Base-by-base conservation (phyloP, 1,140 invertebrate genomes). In the Brachionus sp. region DNA sequence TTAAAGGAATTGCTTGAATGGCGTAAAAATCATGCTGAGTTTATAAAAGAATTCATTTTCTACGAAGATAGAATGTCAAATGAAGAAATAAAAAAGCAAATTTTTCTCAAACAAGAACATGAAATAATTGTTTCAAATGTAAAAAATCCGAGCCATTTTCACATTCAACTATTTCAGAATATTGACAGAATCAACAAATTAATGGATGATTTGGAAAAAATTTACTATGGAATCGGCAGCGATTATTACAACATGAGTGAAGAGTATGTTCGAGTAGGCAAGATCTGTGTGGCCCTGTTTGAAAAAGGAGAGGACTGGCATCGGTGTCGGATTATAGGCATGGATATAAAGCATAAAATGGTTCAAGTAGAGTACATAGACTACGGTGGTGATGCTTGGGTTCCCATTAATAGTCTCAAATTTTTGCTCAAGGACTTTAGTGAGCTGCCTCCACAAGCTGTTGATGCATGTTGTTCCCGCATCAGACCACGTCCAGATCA, bases 171-270 rank as follows among this genome's bases (percentile, higher is more conserved):
- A 4, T 50, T 44, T 35, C 29, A 80, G 57, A 80, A 62, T 44
- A 39, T 66, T 23, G 23, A 39, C 29, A 37, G 25, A 16, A 25
- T 80, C 19, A 80, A 80, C 50, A 29, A 66, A 37, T n/a, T 80
- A 13, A 80, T 80, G 77, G 77, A 80, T 33, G 37, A 80, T 35
- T 62, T 80, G 29, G 77, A 80, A 62, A 80, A 57, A 10, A n/a
- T 37, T 42, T 80, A 80, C 19, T 80, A 62, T 19, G 77, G 77
- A 19, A 37, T 80, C 12, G 77, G 77, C 10, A 29, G 46, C 23
- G 35, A 37, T 9, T 80, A 44, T 29, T 80, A 80, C 23, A 53
- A 80, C 37, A 80, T 80, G 77, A 13, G 46, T 37, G 77, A 37
- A 19, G 50, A 80, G 25, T 80, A 80, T 44, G 62, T 80, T 0